Percentiles rank a stretch among this genome's conserved stretches.
Evolutionary conservation across 23 tunicate species (phyloP).

Genomic region (Ascidia mentula): DNA sequence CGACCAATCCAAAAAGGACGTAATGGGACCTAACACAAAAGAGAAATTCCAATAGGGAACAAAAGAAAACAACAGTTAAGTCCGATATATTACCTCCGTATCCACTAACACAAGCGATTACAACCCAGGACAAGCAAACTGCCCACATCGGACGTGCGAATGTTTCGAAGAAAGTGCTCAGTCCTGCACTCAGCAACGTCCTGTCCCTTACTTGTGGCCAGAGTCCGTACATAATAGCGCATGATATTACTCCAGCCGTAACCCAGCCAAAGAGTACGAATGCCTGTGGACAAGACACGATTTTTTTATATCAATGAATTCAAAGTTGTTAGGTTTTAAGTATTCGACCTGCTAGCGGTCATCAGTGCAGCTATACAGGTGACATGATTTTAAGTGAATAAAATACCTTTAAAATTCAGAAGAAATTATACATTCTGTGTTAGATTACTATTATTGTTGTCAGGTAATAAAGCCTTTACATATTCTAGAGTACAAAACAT

Average conservation of each 20-base stretch:
- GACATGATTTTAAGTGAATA: no score
- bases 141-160: constrained; percentile 83
- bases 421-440: no score
- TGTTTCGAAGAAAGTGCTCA: constrained; percentile 76
- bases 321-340: no score
- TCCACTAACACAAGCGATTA: constrained; percentile 73
- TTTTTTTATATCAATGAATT: no score
- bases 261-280: constrained; percentile 46
- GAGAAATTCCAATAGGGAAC: neutral
- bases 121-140: constrained; percentile 69
- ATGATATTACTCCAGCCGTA: constrained; percentile 7
- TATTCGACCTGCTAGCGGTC: no score
- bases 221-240: constrained; percentile 19
- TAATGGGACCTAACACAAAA: constrained; percentile 23
- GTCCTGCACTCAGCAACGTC: neutral
- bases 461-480: no score
- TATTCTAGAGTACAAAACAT: no score
- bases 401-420: no score
- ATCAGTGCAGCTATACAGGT: no score
- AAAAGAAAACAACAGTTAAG: neutral
- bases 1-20: constrained; percentile 34
- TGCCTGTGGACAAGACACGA: no score
- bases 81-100: constrained; percentile 58
- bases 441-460: no score
- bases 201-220: constrained; percentile 30